Base-by-base conservation (phyloP, 2,888 invertebrate species). In the Sinohyriopsis cumingii region DNA sequence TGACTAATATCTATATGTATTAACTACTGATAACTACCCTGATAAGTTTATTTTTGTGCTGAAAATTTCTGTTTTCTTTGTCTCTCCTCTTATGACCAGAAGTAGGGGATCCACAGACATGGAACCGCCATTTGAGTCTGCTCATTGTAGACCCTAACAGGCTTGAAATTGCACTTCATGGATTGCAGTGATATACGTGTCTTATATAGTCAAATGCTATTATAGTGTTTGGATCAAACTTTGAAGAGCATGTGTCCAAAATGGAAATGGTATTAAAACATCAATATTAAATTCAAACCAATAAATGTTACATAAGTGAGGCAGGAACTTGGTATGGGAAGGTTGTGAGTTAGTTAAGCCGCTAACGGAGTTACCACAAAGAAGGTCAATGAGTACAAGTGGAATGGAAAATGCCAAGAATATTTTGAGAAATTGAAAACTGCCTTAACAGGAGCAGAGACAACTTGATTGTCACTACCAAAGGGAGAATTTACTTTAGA, bases 401-500 rank as follows among this genome's bases (percentile, higher is more conserved):
- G 73, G 76, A 67, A 64, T 33, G 59, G 59, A 33, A 62, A 65
- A 45, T 70, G 73, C 55, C 22, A 73, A 56, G 53, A 64, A 55
- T 53, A 68, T 18, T 70, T 77, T 69, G 59, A 68, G 20, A 63
- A 45, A 20, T 22, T 77, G 15, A 80, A 78, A 56, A 18, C 62
- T 53, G 19, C 54, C 6, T 62, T 77, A 22, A 67, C 61, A 18
- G 63, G 71, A 18, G 56, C 79, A 55, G 62, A 73, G 24, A 62
- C 75, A 55, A 71, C 76, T 68, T 72, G 69, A 15, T 78, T 74
- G 56, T 73, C 78, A 18, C 33, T 59, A 55, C 56, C 65, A 45
- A 33, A 68, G 18, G 67, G 70, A 20, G 59, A 56, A 18, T 78
- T 74, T 60, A 71, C 73, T 19, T 45, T 80, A 19, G 77, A 80